A percentile compares a stretch with the other conserved stretches of the same genome.
Conservation (phyloP, 1,140 invertebrate genomes). For the Eurosta solidaginis region DNA sequence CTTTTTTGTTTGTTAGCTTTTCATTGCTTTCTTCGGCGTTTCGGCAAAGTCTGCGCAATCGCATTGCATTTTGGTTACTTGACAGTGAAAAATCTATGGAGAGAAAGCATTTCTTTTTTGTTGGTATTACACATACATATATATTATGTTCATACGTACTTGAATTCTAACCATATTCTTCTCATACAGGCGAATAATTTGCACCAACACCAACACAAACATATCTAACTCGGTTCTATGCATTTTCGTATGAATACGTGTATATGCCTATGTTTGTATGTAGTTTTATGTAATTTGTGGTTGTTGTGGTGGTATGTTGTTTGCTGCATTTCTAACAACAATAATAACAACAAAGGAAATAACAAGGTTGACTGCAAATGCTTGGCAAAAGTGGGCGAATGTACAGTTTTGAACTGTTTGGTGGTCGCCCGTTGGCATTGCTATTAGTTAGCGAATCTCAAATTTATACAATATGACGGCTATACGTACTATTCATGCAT, state of each 20-base stretch:
- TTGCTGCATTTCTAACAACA: slow-evolving; percentile 29
- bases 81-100: neutral
- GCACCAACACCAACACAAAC: neutral
- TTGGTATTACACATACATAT: neutral
- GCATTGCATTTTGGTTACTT: neutral
- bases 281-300: neutral
- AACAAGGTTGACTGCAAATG: slow-evolving; percentile 25
- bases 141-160: neutral
- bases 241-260: neutral
- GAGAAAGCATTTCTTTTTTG: slow-evolving; percentile 26
- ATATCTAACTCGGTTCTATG: neutral
- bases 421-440: slow-evolving; percentile 14
- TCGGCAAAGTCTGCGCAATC: neutral
- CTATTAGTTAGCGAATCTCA: neutral
- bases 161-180: neutral
- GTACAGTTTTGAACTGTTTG: slow-evolving; percentile 45
- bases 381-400: slow-evolving; percentile 55
- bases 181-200: neutral
- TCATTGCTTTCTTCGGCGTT: slow-evolving; percentile 2
- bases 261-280: too few species aligned
- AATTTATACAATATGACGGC: neutral
- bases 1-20: neutral
- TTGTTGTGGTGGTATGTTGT: neutral
- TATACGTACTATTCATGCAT: neutral
- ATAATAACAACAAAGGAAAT: neutral